Evolutionary conservation across 1,140 invertebrate genomes (phyloP).

Genomic region (Diachasmimorpha longicaudata): DNA sequence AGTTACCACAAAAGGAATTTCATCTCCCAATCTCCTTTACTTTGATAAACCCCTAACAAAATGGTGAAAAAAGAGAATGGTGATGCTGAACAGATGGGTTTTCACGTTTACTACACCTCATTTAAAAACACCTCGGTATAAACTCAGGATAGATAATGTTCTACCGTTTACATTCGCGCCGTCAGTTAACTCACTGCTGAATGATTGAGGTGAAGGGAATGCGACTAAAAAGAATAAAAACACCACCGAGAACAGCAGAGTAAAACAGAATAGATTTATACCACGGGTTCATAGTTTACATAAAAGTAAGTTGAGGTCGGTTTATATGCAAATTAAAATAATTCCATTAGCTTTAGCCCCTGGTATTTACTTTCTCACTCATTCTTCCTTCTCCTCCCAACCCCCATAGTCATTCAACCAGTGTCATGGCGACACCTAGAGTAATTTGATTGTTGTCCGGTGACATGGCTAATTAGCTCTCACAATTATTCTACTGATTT

Average conservation of each 20-base stretch:
- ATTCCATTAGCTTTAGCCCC: conserved; percentile 23
- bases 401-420: neutral
- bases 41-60: too few species aligned
- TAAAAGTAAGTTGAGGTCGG: neutral
- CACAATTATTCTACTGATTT: neutral
- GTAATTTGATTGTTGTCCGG: neutral
- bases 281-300: neutral
- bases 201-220: neutral
- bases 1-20: too few species aligned
- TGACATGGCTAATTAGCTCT: neutral
- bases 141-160: neutral
- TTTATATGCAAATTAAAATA: conserved; percentile 33
- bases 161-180: neutral
- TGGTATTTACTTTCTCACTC: neutral
- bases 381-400: neutral
- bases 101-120: neutral
- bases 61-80: neutral
- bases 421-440: neutral
- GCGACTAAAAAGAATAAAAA: conserved; percentile 1
- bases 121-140: neutral
- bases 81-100: neutral
- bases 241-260: neutral
- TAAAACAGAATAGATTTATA: conserved; percentile 1
- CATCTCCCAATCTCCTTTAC: too few species aligned
- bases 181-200: neutral